These are phyloP conservation scores for Notechis scutatus DNA, from an alignment of 2,113 vertebrate species.

Conservation along the genomic window DNA sequence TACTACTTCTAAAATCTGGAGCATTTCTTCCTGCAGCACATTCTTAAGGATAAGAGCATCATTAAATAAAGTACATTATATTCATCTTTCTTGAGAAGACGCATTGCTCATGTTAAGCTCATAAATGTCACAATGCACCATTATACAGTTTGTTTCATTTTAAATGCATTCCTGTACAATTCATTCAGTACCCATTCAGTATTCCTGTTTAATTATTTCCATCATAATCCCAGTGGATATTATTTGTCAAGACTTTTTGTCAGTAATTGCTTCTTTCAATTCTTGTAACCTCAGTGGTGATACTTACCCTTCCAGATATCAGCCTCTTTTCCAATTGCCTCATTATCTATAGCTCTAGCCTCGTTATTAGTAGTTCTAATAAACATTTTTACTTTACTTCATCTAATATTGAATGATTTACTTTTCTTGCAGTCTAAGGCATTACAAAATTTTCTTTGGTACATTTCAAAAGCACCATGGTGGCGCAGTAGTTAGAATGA, in stretches of 20 bases:
- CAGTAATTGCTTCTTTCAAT: neutral
- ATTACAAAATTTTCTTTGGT: neutral
- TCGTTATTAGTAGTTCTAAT: neutral
- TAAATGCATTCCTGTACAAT: neutral
- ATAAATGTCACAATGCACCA: neutral
- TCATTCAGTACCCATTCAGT: neutral
- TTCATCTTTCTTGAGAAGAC: neutral
- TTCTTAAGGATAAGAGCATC: neutral
- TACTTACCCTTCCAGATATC: neutral
- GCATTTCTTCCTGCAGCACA: neutral
- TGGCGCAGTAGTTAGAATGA: neutral
- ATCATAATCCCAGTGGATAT: neutral
- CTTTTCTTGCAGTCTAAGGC: neutral
- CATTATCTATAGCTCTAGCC: neutral
- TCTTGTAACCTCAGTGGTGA: neutral
- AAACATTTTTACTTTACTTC: neutral
- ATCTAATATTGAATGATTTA: neutral
- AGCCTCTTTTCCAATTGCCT: neutral
- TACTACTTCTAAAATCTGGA: neutral
- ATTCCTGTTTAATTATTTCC: neutral
- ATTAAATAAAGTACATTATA: neutral
- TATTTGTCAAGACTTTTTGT: neutral
- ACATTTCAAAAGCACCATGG: neutral
- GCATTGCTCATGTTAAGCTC: neutral
- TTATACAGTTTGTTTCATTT: neutral